Evolutionary conservation across 2,888 invertebrate species (phyloP).

Genomic region (Nesidiocoris tenuis): DNA sequence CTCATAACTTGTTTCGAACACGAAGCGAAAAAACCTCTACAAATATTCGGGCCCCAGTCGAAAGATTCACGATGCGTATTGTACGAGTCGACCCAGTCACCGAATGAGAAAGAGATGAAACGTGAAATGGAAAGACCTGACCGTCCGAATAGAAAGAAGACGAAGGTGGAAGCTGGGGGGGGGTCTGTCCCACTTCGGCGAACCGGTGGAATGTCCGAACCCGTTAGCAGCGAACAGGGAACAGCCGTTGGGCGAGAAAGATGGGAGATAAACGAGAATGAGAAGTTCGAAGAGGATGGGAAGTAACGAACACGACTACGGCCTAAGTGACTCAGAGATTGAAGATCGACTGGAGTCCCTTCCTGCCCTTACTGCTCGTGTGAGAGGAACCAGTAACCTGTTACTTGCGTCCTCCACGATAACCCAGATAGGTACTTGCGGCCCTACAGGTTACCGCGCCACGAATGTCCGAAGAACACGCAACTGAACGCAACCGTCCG

Average conservation of each 20-base stretch:
- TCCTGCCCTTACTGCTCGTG: too few species aligned
- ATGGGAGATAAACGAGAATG: neutral
- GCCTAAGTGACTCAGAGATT: too few species aligned
- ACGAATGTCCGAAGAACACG: too few species aligned
- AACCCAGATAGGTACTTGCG: too few species aligned
- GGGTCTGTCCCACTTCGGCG: constrained; percentile 26
- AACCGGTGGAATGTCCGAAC: constrained; percentile 17
- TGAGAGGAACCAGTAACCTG: neutral
- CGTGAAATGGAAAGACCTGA: neutral
- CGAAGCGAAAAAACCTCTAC: too few species aligned
- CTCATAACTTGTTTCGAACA: too few species aligned
- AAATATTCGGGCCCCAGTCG: neutral
- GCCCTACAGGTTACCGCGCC: too few species aligned
- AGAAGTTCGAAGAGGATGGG: neutral
- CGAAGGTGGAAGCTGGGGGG: neutral
- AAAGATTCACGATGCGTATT: neutral
- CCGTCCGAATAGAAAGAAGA: too few species aligned
- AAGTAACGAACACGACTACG: too few species aligned
- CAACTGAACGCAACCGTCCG: too few species aligned
- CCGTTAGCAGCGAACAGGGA: too few species aligned
- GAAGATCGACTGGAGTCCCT: too few species aligned
- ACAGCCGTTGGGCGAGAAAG: neutral
- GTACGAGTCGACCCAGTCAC: neutral
- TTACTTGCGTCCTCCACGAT: neutral
- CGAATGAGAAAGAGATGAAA: neutral